Evolutionary conservation across 1,140 invertebrate species (phyloP), one percentile per base, ranked within the genome.

Genomic region (Trypoxylus dichotomus): DNA sequence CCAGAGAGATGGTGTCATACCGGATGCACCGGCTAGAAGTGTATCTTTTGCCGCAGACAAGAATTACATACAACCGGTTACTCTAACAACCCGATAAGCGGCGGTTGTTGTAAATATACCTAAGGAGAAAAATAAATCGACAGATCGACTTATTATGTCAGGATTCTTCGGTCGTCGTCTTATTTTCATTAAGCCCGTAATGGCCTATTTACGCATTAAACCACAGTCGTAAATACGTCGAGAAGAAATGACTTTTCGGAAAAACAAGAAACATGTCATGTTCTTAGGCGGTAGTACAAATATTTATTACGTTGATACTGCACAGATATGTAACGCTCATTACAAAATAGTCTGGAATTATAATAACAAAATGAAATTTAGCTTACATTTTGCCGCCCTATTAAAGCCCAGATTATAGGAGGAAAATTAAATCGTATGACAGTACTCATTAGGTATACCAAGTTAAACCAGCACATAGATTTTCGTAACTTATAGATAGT

Each of bases 141-240:
- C 71, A 27, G 75, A 71, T 76, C 75, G 47, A 37, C 75, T 76
- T 60, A 76, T 76, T 76, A 76, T 76, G 75, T 76, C 75, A 21
- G 37, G 74, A 58, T 75, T 58, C 58, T 41, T 15, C 19, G 71
- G 71, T 32, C n/a, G 37, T 73, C 71, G 71, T 73, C 25, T 32
- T 73, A 42, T 73, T 73, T 68, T 47, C 13, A 15, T 47, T 15
- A 47, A 19, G 43, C n/a, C n/a, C 13, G 43, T 47, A 47, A 47
- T 47, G 43, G 43, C 43, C 43, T 47, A 47, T 47, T 47, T 47
- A 47, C 1, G 43, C 43, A 47, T 47, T 47, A 47, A 47, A 47
- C 43, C 13, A 8, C 43, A 13, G 43, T 19, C n/a, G 43, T 47
- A 47, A 47, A 47, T 13, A 47, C n/a, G 43, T 47, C 43, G 15